Base-by-base conservation (phyloP, 2,888 invertebrate species). In the Trissolcus brochymenae region DNA sequence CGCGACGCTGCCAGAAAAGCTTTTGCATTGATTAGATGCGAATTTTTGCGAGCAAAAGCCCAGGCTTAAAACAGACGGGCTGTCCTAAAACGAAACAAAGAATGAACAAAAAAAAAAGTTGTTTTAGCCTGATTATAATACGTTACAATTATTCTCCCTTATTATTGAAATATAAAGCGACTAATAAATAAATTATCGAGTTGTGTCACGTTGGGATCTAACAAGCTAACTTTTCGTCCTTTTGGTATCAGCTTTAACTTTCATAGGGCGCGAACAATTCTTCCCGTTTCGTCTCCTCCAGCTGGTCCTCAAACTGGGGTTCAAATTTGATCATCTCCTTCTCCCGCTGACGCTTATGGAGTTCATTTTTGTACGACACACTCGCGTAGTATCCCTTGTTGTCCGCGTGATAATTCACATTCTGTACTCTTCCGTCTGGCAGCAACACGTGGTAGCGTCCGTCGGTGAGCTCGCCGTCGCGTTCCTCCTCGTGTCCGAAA, bases 361-460 rank as follows among this genome's bases (percentile, higher is more conserved):
- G 11, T 35, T 35, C 68, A n/a, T 66, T 60, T 25, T 57, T 59
- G 73, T 95, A 95, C 14, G 93, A 92, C 51, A 95, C 94, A 84
- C 93, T 93, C 4, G 95, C 95, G 85, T 94, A 94, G 88, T 93
- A 95, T 6, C 95, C 95, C 57, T 91, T 91, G 55, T 93, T 92
- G 67, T 95, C 95, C 0, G 94, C 95, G 81, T 92, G 93, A 88
- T 96, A 96, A 77, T 92, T 91, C 57, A 95, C 95, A 81, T 93
- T 93, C 90, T 95, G 95, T 84, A 94, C 90, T 79, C 95, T 91
- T 35, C 95, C 95, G 88, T 95, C 95, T 1, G 95, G 95, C 50
- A 95, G 89, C 9, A 94, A 90, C 2, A 95, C 94, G 83, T 95
- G 94, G 90, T 95, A 95, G 77, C 92, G 92, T 13, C 95, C 95